These are phyloP conservation scores for Chionomys nivalis DNA, from an alignment of 2,113 vertebrate genomes.

Conservation along the genomic window DNA sequence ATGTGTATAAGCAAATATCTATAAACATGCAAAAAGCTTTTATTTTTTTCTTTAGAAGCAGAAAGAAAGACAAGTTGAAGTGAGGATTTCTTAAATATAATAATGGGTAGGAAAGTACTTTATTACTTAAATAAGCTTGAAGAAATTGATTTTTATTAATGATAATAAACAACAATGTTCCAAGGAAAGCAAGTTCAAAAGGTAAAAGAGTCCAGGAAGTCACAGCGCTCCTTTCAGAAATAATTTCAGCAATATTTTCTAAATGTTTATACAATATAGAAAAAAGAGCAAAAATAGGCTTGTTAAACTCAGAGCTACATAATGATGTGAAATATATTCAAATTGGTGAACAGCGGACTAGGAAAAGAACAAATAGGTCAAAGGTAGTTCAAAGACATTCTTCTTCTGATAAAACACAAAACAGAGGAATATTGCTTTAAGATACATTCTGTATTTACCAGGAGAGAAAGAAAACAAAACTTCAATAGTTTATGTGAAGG, in stretches of 20 bases:
- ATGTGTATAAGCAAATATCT: background rate
- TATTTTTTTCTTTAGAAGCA: background rate
- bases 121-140: constrained; percentile 53
- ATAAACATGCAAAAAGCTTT: background rate
- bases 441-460: background rate
- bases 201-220: constrained; percentile 65
- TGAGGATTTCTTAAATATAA: constrained; percentile 49
- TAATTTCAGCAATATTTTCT: constrained; percentile 59
- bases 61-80: background rate
- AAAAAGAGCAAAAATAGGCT: constrained; percentile 58
- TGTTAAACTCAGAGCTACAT: constrained; percentile 49
- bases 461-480: background rate
- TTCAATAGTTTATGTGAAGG: background rate
- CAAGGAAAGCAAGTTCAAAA: constrained; percentile 73
- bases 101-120: background rate
- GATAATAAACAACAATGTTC: constrained; percentile 60
- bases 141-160: constrained; percentile 73
- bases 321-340: constrained; percentile 59
- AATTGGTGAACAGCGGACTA: constrained; percentile 12
- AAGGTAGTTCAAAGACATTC: constrained; percentile 21
- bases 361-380: constrained; percentile 44
- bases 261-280: constrained; percentile 47
- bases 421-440: background rate
- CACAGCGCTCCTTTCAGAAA: constrained; percentile 31
- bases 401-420: constrained; percentile 29